These are phyloP conservation scores for Microctonus hyperodae DNA, from an alignment of 2,888 invertebrate genomes.

Conservation along the genomic window DNA sequence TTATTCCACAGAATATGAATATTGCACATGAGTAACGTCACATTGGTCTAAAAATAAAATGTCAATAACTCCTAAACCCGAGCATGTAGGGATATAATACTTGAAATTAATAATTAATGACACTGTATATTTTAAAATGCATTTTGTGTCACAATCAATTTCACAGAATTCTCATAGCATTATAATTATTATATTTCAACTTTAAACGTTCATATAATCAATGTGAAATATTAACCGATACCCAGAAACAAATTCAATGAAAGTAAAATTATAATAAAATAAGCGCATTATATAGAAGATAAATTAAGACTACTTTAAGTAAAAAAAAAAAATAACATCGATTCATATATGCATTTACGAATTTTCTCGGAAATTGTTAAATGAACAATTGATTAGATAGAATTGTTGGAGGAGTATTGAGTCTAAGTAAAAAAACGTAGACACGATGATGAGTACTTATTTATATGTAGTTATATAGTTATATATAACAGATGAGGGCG, in stretches of 20 bases:
- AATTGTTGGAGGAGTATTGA: not conserved
- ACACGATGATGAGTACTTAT: conserved; percentile 35
- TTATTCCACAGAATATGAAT: too few species aligned
- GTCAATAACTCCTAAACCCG: not conserved
- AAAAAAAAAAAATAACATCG: too few species aligned
- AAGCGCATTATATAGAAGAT: not conserved
- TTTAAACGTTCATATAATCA: too few species aligned
- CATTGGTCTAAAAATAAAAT: not conserved
- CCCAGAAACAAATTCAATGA: too few species aligned
- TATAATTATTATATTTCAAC: too few species aligned
- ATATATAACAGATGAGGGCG: conserved; percentile 16
- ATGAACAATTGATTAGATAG: not conserved
- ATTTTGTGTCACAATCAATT: too few species aligned
- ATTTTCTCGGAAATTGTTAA: not conserved
- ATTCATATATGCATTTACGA: too few species aligned
- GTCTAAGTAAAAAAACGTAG: not conserved
- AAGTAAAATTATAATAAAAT: too few species aligned
- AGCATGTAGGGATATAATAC: not conserved
- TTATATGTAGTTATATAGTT: conserved; percentile 34
- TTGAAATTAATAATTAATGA: not conserved
- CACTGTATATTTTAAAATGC: not conserved
- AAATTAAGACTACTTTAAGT: too few species aligned
- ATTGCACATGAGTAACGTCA: not conserved
- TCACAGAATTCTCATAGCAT: too few species aligned
- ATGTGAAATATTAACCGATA: too few species aligned